Conservation (phyloP, 2,797 vertebrate species). For the Sebastes aleutianus region DNA sequence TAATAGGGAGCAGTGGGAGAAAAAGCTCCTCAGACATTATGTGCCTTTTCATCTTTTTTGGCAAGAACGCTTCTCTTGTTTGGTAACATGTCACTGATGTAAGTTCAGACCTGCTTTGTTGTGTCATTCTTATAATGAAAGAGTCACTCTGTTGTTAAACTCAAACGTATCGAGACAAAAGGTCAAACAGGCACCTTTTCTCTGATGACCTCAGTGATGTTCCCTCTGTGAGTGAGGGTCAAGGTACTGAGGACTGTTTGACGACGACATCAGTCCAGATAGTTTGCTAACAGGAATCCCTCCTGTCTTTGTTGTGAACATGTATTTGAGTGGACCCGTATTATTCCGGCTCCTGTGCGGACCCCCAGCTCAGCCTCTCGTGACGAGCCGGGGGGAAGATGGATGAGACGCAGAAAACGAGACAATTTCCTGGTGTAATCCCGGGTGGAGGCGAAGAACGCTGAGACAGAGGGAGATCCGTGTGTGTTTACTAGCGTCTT, state of each 20-base stretch:
- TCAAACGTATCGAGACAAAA: background rate
- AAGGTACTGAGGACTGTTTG: background rate
- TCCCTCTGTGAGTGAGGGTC: background rate
- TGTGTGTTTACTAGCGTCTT: background rate
- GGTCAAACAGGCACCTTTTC: background rate
- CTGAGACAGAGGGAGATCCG: constrained; percentile 9
- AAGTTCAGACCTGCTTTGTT: background rate
- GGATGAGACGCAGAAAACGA: constrained; percentile 66
- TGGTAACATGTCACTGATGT: background rate
- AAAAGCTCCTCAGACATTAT: background rate
- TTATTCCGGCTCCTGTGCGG: constrained; percentile 2
- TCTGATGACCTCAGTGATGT: background rate
- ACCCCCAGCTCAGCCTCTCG: constrained; percentile 29
- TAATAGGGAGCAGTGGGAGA: constrained; percentile 7
- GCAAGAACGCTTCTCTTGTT: constrained; percentile 9
- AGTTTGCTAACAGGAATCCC: background rate
- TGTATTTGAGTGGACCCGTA: background rate
- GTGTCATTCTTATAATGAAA: background rate
- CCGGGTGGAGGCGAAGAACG: constrained; percentile 29
- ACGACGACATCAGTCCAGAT: background rate
- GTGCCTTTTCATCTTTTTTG: constrained; percentile 1
- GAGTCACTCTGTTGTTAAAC: background rate
- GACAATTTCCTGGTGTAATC: constrained; percentile 73
- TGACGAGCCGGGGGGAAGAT: constrained; percentile 41
- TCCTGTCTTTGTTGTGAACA: background rate